phyloP scores from a whole-genome alignment of 37 sponge, comb jelly and placozoan genomes.

The Crambe crambe region DNA sequence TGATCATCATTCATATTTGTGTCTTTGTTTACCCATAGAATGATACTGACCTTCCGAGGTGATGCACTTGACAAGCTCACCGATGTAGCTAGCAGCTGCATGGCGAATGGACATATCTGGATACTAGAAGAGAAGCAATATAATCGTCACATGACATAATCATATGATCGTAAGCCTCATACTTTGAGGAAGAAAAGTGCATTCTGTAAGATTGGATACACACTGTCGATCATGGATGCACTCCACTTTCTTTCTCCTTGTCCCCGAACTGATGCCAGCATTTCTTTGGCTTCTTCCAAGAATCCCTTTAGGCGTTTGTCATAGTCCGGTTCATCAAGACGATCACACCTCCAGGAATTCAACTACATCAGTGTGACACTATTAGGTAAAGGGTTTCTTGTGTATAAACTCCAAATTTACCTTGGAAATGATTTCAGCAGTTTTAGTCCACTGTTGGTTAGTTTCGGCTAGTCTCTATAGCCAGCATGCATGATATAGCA shows the following conservation, averaged over 20 bases:
- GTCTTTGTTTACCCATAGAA: not conserved
- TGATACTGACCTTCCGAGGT: slow-evolving; percentile 25
- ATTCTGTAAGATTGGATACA: slow-evolving; percentile 72
- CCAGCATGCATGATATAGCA: not conserved
- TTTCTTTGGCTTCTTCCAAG: slow-evolving; percentile 14
- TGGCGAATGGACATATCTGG: slow-evolving; percentile 81
- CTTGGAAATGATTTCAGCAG: slow-evolving; percentile 43
- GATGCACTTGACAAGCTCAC: slow-evolving; percentile 38
- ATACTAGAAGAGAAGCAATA: slow-evolving; percentile 36
- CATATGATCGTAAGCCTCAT: not conserved
- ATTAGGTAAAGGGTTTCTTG: not conserved
- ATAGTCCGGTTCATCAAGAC: slow-evolving; percentile 82
- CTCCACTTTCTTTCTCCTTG: not conserved
- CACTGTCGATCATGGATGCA: not conserved
- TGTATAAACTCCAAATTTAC: not conserved
- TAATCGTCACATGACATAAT: not conserved
- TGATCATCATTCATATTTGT: no score
- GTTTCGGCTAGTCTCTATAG: slow-evolving; percentile 49
- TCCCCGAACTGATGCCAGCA: not conserved
- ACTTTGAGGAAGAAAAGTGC: slow-evolving; percentile 46
- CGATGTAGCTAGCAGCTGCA: slow-evolving; percentile 61
- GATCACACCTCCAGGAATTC: slow-evolving; percentile 79
- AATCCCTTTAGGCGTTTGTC: slow-evolving; percentile 64
- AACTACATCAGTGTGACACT: slow-evolving; percentile 30
- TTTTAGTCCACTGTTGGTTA: not conserved